Base-by-base conservation (phyloP, 2,888 invertebrate genomes). In the Calameuta idolon region DNA sequence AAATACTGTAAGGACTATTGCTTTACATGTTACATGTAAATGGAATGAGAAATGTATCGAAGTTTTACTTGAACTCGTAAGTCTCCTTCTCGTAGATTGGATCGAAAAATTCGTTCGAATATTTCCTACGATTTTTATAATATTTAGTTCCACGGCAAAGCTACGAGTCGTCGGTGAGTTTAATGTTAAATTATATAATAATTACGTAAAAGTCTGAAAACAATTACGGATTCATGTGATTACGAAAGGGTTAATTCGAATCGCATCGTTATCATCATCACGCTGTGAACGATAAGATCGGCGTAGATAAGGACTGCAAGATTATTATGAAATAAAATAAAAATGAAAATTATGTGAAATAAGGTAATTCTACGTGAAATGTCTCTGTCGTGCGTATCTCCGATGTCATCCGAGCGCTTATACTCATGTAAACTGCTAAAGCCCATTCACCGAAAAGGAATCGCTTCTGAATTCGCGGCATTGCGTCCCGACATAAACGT, bases 401-500 rank as follows among this genome's bases (percentile, higher is more conserved):
- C 1, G 40, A 9, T 23, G 9, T 23, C 2, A 0, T 23, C 23
- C 23, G 23, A 9, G 23, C 23, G 23, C 23, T 23, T 5, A 55
- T 0, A 15, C 9, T 55, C 40, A 2, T 55, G 23, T 55, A 55
- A 55, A 55, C 40, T 55, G 9, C 40, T 9, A 55, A 55, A 55
- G 2, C 23, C 40, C 40, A 55, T 55, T 55, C 40, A 23, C 1
- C 40, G 23, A 23, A 55, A 55, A 55, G 40, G 40, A 55, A 55
- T 55, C 40, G 23, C 71, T 34, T 34, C 30, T 71, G 71, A 34
- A 34, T 31, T 31, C 31, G 15, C 71, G 71, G 71, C 11, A 15
- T 34, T 30, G 35, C 34, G 74, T 35, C 35, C 74, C 74, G 74
- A 79, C 76, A 74, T 77, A 73, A 78, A 79, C 79, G 77, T 75